Evolutionary conservation across 2,797 vertebrate species (phyloP).

Genomic region (Furcifer pardalis): DNA sequence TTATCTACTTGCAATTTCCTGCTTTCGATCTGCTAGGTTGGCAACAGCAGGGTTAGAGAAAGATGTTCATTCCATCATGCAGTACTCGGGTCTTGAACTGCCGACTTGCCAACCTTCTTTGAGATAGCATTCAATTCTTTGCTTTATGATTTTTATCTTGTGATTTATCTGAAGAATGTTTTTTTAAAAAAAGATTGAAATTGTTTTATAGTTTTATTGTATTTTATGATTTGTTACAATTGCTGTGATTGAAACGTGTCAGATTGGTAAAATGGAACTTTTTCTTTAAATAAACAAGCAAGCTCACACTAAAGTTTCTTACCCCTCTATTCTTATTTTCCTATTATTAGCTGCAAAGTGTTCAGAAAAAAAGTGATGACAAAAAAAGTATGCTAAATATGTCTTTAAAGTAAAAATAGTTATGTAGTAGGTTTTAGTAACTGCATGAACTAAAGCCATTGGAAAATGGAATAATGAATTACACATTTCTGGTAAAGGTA

Average conservation of each 20-base stretch:
- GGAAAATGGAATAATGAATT: neutral
- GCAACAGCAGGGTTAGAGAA: too few relatives aligned
- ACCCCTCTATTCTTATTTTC: neutral
- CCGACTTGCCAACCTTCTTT: too few relatives aligned
- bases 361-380: neutral
- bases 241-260: neutral
- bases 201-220: neutral
- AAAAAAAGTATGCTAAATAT: neutral
- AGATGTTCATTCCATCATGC: too few relatives aligned
- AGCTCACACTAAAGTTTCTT: neutral
- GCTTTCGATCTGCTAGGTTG: too few relatives aligned
- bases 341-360: neutral
- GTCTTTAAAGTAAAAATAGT: neutral
- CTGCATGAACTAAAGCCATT: neutral
- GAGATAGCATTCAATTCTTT: neutral
- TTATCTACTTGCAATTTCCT: too few relatives aligned
- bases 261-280: neutral
- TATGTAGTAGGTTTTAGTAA: neutral
- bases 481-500: neutral
- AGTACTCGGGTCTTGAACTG: too few relatives aligned
- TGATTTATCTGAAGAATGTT: neutral
- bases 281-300: too few relatives aligned
- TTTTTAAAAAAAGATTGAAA: neutral
- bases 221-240: neutral
- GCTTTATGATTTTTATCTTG: neutral